Base-by-base conservation (phyloP, 92 coral and sea anemone genomes). In the Virgularia gustaviana region DNA sequence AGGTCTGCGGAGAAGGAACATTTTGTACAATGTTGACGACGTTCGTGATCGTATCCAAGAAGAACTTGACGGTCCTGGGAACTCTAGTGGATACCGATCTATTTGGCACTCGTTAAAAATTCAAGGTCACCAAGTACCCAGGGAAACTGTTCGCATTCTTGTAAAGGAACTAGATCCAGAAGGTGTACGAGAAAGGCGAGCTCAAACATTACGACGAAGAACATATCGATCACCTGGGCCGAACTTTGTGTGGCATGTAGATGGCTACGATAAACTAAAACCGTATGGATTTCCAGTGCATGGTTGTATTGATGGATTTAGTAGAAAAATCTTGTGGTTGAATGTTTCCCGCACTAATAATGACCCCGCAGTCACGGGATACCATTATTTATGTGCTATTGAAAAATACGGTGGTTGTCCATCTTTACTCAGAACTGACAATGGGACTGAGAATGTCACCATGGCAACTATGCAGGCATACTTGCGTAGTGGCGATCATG, bases 61-160 rank as follows among this genome's bases (percentile, higher is more conserved):
- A 19, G 72, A 71, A 52, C 60, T 79, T 51, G 63, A 60, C 45
- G 78, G 83, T 16, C 78, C 78, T 25, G 72, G 83, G 58, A 57
- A 65, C 63, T 59, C 77, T 41, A 62, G 72, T 56, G 78, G 78
- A 44, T 71, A 79, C 71, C 78, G 72, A 45, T 79, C 72, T 37
- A 66, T 64, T 27, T 81, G 81, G 81, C 85, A 81, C 72, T 34
- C 84, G 49, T 61, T 80, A 36, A 80, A 77, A 74, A 56, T 81
- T 78, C 68, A 74, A 58, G 85, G 77, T 34, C 72, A 38, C 35
- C 81, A 82, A 45, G 86, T 75, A 33, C 86, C 81, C 63, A 79
- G 81, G 42, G 53, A 74, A 59, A 78, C 73, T 64, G 86, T 82
- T 5, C 45, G 57, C 62, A 45, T 43, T 43, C 62, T 75, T 56